Evolutionary conservation across 2,888 invertebrate genomes (phyloP).

Genomic region (Mimumesa dahlbomi): DNA sequence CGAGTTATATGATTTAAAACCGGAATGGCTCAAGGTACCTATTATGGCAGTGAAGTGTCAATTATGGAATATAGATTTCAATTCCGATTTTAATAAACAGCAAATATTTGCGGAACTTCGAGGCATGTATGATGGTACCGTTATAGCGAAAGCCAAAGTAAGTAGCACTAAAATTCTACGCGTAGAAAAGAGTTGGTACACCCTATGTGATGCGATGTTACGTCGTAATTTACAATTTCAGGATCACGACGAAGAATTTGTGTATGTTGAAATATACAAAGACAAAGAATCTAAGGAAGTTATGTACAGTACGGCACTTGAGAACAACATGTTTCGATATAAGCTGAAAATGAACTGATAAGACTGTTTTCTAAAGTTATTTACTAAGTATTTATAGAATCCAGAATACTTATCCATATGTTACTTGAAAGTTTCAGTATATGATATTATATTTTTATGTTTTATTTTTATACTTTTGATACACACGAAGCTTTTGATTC

Average conservation of each 20-base stretch:
- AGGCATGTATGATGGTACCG: conserved; percentile 26
- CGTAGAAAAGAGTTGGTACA: too few relatives aligned
- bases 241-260: conserved; percentile 22
- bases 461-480: not conserved
- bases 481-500: not conserved
- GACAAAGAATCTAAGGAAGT: conserved; percentile 55
- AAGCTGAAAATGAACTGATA: not conserved
- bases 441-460: conserved; percentile 1
- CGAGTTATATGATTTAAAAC: conserved; percentile 46
- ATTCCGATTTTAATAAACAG: not conserved
- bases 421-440: too few relatives aligned
- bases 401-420: too few relatives aligned
- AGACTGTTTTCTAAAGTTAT: not conserved
- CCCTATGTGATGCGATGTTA: too few relatives aligned
- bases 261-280: conserved; percentile 62
- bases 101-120: conserved; percentile 9
- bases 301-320: conserved; percentile 59
- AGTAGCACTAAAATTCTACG: conserved; percentile 1
- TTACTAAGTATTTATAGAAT: not conserved
- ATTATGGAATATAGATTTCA: conserved; percentile 54
- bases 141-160: conserved; percentile 61
- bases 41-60: conserved; percentile 63
- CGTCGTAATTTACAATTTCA: too few relatives aligned
- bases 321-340: conserved; percentile 53
- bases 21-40: conserved; percentile 67